These are phyloP conservation scores for Trichogramma pretiosum DNA, from an alignment of 1,140 invertebrate species.

Conservation along the genomic window DNA sequence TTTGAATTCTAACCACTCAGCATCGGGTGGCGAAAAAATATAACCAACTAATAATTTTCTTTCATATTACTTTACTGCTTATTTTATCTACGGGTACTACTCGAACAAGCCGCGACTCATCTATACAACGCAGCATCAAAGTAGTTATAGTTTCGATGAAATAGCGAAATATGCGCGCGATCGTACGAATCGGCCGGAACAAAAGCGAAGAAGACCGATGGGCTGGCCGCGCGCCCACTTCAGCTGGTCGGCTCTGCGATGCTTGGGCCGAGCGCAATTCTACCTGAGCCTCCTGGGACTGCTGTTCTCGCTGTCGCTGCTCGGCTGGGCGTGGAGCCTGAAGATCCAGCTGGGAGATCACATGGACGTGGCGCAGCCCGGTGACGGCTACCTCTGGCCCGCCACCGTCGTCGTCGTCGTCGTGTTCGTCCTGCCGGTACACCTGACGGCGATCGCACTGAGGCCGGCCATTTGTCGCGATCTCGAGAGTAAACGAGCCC, in stretches of 20 bases:
- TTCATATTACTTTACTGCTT: no score
- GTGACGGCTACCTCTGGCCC: constrained; percentile 19
- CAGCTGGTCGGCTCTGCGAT: background rate
- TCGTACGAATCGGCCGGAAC: no score
- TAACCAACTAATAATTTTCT: no score
- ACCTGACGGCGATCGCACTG: constrained; percentile 7
- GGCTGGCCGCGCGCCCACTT: background rate
- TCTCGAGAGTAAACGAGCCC: no score
- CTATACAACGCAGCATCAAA: no score
- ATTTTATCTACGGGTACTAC: no score
- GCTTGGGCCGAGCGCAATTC: background rate
- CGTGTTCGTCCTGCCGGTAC: constrained; percentile 13
- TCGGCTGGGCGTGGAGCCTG: background rate
- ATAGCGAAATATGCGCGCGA: no score
- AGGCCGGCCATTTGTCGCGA: no score
- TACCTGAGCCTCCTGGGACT: constrained; percentile 1
- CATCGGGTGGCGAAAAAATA: no score
- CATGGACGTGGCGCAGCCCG: constrained; percentile 17
- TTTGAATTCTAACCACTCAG: background rate
- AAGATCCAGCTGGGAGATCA: constrained; percentile 12
- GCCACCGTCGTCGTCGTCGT: constrained; percentile 3
- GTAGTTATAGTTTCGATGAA: no score
- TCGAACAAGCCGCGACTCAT: no score
- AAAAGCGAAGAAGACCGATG: background rate
- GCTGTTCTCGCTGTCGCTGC: background rate